Conservation (phyloP, 2,797 vertebrate genomes). For the Phylloscopus collybita region DNA sequence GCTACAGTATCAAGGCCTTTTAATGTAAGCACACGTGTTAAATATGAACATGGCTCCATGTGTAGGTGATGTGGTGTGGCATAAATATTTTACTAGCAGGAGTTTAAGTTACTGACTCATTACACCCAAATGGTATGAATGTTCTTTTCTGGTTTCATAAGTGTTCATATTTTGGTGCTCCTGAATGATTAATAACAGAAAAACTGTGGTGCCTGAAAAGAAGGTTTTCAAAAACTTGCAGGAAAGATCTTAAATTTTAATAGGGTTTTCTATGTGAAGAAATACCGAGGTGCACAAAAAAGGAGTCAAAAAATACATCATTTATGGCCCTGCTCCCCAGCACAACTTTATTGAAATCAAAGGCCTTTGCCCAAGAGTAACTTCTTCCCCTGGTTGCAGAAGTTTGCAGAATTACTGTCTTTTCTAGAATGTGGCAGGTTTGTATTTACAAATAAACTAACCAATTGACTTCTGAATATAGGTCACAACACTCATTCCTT, state of each 20-base stretch:
- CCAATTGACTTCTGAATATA: not conserved
- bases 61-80: slow-evolving; percentile 17
- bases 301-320: not conserved
- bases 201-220: not conserved
- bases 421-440: not conserved
- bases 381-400: not conserved
- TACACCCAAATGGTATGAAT: slow-evolving; percentile 8
- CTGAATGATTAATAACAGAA: slow-evolving; percentile 19
- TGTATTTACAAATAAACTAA: slow-evolving; percentile 3
- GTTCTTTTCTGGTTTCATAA: slow-evolving; percentile 36
- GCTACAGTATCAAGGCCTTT: not conserved
- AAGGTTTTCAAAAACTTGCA: not conserved
- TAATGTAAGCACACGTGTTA: not conserved
- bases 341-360: not conserved
- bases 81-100: slow-evolving; percentile 47
- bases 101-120: slow-evolving; percentile 42
- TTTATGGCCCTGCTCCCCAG: not conserved
- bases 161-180: not conserved
- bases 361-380: not conserved
- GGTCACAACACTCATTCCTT: not conserved
- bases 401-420: not conserved
- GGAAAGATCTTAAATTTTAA: not conserved
- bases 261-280: not conserved
- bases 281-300: not conserved
- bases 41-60: not conserved